phyloP scores from a whole-genome alignment of 2,797 vertebrate species.

The Danio jaintianensis region DNA sequence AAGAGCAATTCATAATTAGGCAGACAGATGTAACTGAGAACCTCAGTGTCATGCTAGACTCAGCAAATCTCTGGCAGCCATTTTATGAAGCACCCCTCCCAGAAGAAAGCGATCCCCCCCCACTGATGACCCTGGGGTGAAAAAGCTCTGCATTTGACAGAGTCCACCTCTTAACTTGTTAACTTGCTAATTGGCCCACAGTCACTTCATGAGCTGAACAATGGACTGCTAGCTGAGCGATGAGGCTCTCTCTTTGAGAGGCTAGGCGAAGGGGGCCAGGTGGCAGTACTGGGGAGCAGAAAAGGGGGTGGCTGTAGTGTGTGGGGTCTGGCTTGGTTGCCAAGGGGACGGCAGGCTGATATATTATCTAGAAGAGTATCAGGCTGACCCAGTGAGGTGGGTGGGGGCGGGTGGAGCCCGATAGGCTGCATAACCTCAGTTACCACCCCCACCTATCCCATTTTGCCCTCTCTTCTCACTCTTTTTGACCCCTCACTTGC shows the following conservation, averaged over 20 bases:
- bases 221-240: slow-evolving; percentile 71
- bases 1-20: background rate
- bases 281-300: slow-evolving; percentile 58
- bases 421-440: slow-evolving; percentile 41
- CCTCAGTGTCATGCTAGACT: slow-evolving; percentile 32
- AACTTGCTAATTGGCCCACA: slow-evolving; percentile 88
- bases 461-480: slow-evolving; percentile 66
- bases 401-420: slow-evolving; percentile 51
- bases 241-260: slow-evolving; percentile 67
- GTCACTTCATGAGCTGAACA: slow-evolving; percentile 74
- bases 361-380: slow-evolving; percentile 69
- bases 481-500: slow-evolving; percentile 37
- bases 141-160: slow-evolving; percentile 85
- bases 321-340: slow-evolving; percentile 68
- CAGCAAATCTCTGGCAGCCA: slow-evolving; percentile 46
- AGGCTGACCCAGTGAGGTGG: slow-evolving; percentile 60
- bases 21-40: background rate
- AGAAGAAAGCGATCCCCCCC: slow-evolving; percentile 55
- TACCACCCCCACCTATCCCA: slow-evolving; percentile 49
- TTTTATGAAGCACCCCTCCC: slow-evolving; percentile 59
- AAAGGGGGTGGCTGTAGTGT: slow-evolving; percentile 66
- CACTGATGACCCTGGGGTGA: slow-evolving; percentile 77
- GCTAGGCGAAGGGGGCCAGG: slow-evolving; percentile 62
- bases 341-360: slow-evolving; percentile 66
- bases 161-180: slow-evolving; percentile 90